phyloP scores from a whole-genome alignment of 2,888 invertebrate genomes.

The Arctia plantaginis region DNA sequence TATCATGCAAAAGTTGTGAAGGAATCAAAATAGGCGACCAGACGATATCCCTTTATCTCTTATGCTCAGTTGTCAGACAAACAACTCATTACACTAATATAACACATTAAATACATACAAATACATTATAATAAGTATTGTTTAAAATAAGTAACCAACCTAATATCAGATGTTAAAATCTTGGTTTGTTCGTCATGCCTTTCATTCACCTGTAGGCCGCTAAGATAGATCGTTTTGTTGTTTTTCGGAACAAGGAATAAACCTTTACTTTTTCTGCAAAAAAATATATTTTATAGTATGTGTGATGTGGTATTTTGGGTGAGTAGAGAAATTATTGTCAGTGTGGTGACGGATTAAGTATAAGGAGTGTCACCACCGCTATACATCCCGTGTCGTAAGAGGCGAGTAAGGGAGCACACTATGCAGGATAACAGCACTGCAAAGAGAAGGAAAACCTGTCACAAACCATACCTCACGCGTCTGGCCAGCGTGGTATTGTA shows the following conservation, averaged over 20 bases:
- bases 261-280: conserved; percentile 26
- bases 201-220: conserved; percentile 29
- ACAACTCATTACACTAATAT: background rate
- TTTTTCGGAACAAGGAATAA: conserved; percentile 48
- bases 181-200: conserved; percentile 23
- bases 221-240: conserved; percentile 47
- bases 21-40: too few relatives aligned
- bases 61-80: background rate
- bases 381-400: background rate
- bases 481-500: background rate
- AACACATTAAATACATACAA: background rate
- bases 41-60: background rate
- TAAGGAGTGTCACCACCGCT: background rate
- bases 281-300: too few relatives aligned
- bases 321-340: background rate
- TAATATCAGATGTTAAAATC: conserved; percentile 43
- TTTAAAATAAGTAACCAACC: conserved; percentile 1
- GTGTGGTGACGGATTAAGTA: background rate
- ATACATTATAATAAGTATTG: background rate
- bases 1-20: too few relatives aligned
- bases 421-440: background rate
- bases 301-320: background rate
- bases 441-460: background rate
- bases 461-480: background rate
- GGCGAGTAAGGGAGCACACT: background rate